phyloP scores from a whole-genome alignment of 2,888 invertebrate species.

The Eugnorisma glareosa region DNA sequence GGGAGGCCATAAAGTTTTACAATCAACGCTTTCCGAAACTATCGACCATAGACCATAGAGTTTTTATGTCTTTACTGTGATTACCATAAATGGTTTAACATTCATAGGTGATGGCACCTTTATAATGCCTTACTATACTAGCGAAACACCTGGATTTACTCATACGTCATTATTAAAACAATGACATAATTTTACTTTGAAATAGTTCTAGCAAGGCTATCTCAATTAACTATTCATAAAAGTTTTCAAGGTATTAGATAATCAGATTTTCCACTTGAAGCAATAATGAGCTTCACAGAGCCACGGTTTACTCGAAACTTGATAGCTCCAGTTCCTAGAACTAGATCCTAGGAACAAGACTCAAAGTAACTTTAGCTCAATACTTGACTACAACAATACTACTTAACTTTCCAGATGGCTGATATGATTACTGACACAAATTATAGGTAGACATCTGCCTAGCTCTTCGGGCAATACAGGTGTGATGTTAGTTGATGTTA shows the following conservation, averaged over 20 bases:
- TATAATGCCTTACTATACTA: slow-evolving; percentile 27
- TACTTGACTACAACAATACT: not conserved
- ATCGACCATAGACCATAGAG: slow-evolving; percentile 23
- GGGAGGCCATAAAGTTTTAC: slow-evolving; percentile 46
- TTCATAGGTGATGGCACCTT: slow-evolving; percentile 48
- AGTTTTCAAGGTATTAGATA: not conserved
- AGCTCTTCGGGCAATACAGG: not conserved
- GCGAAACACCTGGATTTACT: slow-evolving; percentile 4
- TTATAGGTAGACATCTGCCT: not conserved
- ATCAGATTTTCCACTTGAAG: not conserved
- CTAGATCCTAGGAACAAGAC: not conserved
- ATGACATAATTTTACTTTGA: not conserved
- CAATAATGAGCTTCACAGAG: not conserved
- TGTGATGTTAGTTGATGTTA: not conserved
- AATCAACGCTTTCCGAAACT: slow-evolving; percentile 55
- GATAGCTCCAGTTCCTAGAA: not conserved
- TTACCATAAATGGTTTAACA: slow-evolving; percentile 61
- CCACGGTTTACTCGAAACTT: slow-evolving; percentile 3
- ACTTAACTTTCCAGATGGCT: not conserved
- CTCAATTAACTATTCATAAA: not conserved
- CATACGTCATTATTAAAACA: too few relatives aligned
- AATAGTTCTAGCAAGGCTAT: not conserved
- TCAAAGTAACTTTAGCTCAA: not conserved
- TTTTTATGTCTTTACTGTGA: slow-evolving; percentile 56
- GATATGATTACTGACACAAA: not conserved